Evolutionary conservation across 1,140 invertebrate genomes (phyloP).

Genomic region (Prorops nasuta): DNA sequence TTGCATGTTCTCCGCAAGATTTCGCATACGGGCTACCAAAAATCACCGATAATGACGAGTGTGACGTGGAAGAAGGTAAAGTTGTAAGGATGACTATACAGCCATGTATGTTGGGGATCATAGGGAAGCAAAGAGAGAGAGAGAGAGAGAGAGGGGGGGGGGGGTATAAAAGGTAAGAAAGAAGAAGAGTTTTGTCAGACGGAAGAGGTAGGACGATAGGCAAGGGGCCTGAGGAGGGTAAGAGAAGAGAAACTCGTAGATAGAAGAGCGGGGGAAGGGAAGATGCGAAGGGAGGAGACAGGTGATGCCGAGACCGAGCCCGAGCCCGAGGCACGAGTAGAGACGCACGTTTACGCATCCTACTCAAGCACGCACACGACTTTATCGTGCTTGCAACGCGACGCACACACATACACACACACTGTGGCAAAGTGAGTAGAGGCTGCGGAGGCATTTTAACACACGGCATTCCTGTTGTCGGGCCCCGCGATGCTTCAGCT

Average conservation of each 20-base stretch:
- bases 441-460: constrained; percentile 54
- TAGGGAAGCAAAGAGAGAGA: background rate
- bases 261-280: background rate
- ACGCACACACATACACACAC: constrained; percentile 22
- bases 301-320: constrained; percentile 52
- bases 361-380: constrained; percentile 22
- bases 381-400: constrained; percentile 1
- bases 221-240: constrained; percentile 1
- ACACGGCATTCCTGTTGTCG: constrained; percentile 53
- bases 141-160: constrained; percentile 7
- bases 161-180: background rate
- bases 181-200: too few relatives aligned
- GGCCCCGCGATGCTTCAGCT: constrained; percentile 46
- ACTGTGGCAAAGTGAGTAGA: too few relatives aligned
- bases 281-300: constrained; percentile 40
- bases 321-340: constrained; percentile 16
- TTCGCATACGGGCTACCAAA: too few relatives aligned
- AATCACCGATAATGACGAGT: too few relatives aligned
- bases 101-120: too few relatives aligned
- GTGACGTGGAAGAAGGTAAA: background rate
- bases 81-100: constrained; percentile 7
- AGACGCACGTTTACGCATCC: constrained; percentile 37
- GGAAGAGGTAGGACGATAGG: too few relatives aligned
- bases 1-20: too few relatives aligned
- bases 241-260: too few relatives aligned